These are phyloP conservation scores for Cephalopholis sonnerati DNA, from an alignment of 2,113 vertebrate species.

Conservation along the genomic window DNA sequence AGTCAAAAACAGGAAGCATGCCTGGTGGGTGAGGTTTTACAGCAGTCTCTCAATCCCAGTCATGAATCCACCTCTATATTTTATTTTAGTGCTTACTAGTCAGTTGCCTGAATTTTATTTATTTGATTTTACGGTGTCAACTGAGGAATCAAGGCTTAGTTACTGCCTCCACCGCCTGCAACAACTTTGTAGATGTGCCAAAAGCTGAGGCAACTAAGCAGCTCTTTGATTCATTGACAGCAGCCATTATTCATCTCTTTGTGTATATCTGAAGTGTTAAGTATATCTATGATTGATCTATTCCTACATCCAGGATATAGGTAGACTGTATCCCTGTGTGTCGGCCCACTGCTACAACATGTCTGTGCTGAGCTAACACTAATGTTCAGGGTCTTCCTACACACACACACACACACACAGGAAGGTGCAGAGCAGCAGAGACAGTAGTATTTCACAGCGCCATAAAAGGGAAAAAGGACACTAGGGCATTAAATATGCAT, in stretches of 20 bases:
- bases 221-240: slow-evolving; percentile 29
- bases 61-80: background rate
- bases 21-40: background rate
- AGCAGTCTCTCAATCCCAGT: background rate
- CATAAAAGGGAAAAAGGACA: slow-evolving; percentile 81
- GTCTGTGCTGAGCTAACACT: slow-evolving; percentile 21
- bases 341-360: slow-evolving; percentile 15
- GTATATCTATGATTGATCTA: slow-evolving; percentile 22
- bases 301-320: slow-evolving; percentile 18
- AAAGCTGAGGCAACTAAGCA: slow-evolving; percentile 28
- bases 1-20: background rate
- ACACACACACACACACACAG: slow-evolving; percentile 29
- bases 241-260: slow-evolving; percentile 22
- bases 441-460: slow-evolving; percentile 78
- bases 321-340: slow-evolving; percentile 22
- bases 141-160: background rate
- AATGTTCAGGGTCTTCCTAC: slow-evolving; percentile 41
- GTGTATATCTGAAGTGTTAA: background rate
- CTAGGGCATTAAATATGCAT: slow-evolving; percentile 85
- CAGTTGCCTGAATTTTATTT: background rate
- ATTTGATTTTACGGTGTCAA: background rate
- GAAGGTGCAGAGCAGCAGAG: slow-evolving; percentile 51
- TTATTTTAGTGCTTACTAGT: background rate
- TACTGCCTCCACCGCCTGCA: slow-evolving; percentile 10
- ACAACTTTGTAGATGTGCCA: slow-evolving; percentile 6